These are phyloP conservation scores for Globia sparganii DNA, from an alignment of 2,888 invertebrate genomes.

Conservation along the genomic window DNA sequence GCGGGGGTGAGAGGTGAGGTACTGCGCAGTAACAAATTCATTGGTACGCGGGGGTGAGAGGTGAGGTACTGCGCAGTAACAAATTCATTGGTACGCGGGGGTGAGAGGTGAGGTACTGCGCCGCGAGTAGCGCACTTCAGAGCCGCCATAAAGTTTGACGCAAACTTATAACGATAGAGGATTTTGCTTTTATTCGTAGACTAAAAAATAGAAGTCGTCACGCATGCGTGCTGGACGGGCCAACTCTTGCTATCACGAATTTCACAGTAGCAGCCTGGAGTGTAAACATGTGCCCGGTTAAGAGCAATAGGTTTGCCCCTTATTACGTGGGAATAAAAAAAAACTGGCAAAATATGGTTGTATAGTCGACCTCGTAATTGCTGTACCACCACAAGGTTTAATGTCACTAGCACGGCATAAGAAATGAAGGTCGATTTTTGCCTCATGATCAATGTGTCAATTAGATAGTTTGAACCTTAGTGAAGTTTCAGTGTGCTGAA, in stretches of 20 bases:
- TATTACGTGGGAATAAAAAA: not conserved
- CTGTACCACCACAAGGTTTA: not conserved
- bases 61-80: not conserved
- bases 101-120: not conserved
- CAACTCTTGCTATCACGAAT: not conserved
- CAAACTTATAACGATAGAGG: no score
- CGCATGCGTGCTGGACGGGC: not conserved
- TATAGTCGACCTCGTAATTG: not conserved
- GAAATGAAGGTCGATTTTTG: not conserved
- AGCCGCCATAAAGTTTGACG: not conserved
- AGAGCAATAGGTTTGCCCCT: not conserved
- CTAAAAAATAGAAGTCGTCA: not conserved
- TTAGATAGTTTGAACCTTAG: not conserved
- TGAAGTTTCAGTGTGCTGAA: not conserved
- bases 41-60: no score
- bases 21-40: no score
- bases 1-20: not conserved
- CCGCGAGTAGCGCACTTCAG: not conserved
- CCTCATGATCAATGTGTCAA: not conserved
- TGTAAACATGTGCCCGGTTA: not conserved
- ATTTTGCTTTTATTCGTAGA: not conserved
- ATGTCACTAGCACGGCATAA: not conserved
- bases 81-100: not conserved
- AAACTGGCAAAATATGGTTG: not conserved
- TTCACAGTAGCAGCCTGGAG: not conserved